Percentiles rank a stretch among this genome's conserved stretches.
Evolutionary conservation across 2,797 vertebrate species (phyloP).

Genomic region (Microcaecilia unicolor): DNA sequence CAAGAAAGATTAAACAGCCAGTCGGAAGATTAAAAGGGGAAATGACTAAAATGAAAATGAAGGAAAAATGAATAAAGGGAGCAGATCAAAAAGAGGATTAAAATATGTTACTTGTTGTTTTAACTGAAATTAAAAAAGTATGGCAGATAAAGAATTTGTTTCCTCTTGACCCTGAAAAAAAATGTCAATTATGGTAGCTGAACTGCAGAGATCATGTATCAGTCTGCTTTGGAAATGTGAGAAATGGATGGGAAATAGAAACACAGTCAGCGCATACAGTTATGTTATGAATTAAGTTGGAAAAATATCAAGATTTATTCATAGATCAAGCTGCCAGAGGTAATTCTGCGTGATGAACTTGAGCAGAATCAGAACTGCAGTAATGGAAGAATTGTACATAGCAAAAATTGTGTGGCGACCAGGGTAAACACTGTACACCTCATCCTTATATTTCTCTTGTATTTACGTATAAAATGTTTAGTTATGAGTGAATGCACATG

Average conservation of each 20-base stretch:
- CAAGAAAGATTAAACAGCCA: conserved; percentile 66
- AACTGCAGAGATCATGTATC: conserved; percentile 64
- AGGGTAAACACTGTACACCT: background rate
- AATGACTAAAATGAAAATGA: conserved; percentile 41
- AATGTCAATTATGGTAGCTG: conserved; percentile 71
- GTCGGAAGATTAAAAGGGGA: conserved; percentile 63
- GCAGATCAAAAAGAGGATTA: conserved; percentile 70
- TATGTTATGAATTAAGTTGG: conserved; percentile 70
- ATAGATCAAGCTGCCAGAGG: conserved; percentile 62
- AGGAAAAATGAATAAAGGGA: conserved; percentile 49
- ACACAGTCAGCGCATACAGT: conserved; percentile 62
- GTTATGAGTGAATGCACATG: background rate
- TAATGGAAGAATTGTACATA: conserved; percentile 7
- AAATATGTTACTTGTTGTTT: conserved; percentile 64
- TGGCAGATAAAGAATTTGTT: conserved; percentile 66
- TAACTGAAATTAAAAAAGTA: conserved; percentile 67
- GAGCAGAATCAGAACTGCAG: conserved; percentile 61
- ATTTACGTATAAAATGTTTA: background rate
- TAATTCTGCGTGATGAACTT: conserved; percentile 63
- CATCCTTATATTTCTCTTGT: conserved; percentile 8
- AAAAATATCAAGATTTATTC: conserved; percentile 68
- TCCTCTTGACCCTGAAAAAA: conserved; percentile 63
- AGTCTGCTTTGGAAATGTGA: conserved; percentile 71
- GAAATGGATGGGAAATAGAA: conserved; percentile 70
- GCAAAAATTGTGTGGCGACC: background rate